Evolutionary conservation across 2,113 vertebrate species (phyloP), one percentile per base, ranked within the genome.

Genomic region (Ictidomys tridecemlineatus): DNA sequence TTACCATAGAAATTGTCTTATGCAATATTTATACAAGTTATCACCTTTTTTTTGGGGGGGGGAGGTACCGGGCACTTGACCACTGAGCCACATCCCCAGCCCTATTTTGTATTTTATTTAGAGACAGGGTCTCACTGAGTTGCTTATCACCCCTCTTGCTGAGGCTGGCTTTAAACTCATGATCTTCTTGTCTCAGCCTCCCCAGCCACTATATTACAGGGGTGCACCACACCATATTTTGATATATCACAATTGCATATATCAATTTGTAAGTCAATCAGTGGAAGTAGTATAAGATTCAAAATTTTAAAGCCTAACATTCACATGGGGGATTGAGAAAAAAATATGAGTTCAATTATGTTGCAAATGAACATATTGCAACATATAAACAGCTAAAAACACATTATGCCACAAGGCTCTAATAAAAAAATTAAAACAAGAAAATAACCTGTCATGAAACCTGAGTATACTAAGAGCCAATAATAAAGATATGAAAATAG

Each of bases 391-490:
- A 95, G 30, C 67, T 61, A 56, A 42, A 87, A 85, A 93, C 42
- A 95, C 26, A 96, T 97, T 95, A 48, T 37, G 90, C 73, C 72
- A 91, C n/a, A 95, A 73, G 93, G 90, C 22, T 94, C 92, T 95
- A 96, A 95, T 95, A 97, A 95, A 97, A 98, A 97, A 93, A 98
- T 97, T 97, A 96, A 97, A 97, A 95, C 56, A 85, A 95, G 93
- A 39, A 96, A 96, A 90, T 91, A 95, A 94, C 87, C 77, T 88
- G 87, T 95, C 69, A 91, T 42, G 92, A 90, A 70, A 70, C 32
- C 34, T 80, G 72, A 92, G 85, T 92, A 70, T 70, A 89, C 78
- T 73, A 95, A 83, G 37, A 65, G 51, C 13, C 95, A 91, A 85
- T 95, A 93, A 90, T 92, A 87, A 77, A 63, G 30, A 89, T 85